These are phyloP conservation scores for Mola mola DNA, from an alignment of 2,113 vertebrate species.

Conservation along the genomic window DNA sequence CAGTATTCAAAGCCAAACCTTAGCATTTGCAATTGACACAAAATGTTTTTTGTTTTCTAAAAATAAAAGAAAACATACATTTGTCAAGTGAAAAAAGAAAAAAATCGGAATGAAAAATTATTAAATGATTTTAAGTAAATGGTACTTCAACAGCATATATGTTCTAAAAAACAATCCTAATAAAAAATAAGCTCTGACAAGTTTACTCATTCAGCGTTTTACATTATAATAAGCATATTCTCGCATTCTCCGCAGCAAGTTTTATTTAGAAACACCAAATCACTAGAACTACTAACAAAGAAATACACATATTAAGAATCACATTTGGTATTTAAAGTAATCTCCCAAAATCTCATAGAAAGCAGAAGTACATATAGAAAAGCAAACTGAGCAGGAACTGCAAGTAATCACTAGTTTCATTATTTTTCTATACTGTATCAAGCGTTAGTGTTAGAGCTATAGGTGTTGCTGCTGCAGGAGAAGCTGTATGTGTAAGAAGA, in stretches of 20 bases:
- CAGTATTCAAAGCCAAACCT: conserved; percentile 18
- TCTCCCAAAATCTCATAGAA: conserved; percentile 7
- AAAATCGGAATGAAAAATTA: conserved; percentile 1
- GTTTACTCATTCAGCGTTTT: not conserved
- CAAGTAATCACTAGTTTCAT: conserved; percentile 5
- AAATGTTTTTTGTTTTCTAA: not conserved
- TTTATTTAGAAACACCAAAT: conserved; percentile 1
- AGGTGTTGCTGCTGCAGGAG: conserved; percentile 52
- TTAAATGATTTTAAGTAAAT: not conserved
- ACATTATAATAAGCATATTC: not conserved
- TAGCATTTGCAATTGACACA: conserved; percentile 8
- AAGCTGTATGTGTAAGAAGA: conserved; percentile 77
- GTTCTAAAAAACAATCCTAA: conserved; percentile 14
- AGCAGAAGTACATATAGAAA: conserved; percentile 17
- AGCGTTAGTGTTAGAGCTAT: conserved; percentile 71
- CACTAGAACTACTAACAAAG: conserved; percentile 25
- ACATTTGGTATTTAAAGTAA: conserved; percentile 16
- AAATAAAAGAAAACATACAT: conserved; percentile 12
- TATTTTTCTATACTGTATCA: conserved; percentile 42
- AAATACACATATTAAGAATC: conserved; percentile 11
- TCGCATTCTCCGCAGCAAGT: not conserved
- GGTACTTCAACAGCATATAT: conserved; percentile 14
- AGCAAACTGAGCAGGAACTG: conserved; percentile 8
- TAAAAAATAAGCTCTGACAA: not conserved
- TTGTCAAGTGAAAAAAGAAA: conserved; percentile 17